A percentile compares a stretch with the other conserved stretches of the same genome.
These are phyloP conservation scores for Ptychadena robeensis DNA, from an alignment of 2,797 vertebrate species.

Conservation along the genomic window DNA sequence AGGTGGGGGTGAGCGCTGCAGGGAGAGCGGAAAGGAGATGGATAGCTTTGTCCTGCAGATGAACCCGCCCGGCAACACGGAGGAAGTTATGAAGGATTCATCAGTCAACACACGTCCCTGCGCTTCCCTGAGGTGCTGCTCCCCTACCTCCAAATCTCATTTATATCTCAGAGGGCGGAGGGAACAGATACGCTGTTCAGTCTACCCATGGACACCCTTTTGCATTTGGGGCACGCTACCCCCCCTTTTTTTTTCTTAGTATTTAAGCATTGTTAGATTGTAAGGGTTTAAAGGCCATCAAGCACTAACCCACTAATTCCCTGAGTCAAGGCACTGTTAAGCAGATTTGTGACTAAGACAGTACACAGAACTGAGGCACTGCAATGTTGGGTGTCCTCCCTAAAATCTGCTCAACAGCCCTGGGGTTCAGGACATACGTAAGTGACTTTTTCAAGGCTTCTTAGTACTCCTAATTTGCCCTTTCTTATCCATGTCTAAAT, in stretches of 20 bases:
- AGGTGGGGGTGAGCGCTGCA: constrained; percentile 56
- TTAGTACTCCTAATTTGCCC: constrained; percentile 11
- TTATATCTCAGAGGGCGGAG: constrained; percentile 65
- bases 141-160: constrained; percentile 73
- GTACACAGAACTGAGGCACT: constrained; percentile 38
- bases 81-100: constrained; percentile 76
- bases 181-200: constrained; percentile 60
- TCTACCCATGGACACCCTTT: constrained; percentile 54
- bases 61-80: constrained; percentile 75
- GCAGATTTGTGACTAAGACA: constrained; percentile 48
- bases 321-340: constrained; percentile 42
- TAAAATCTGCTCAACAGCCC: constrained; percentile 44
- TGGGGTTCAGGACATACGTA: constrained; percentile 35
- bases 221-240: constrained; percentile 51
- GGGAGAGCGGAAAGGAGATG: constrained; percentile 66
- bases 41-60: constrained; percentile 74
- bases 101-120: constrained; percentile 72
- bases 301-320: constrained; percentile 38
- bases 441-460: constrained; percentile 37
- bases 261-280: constrained; percentile 53
- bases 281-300: constrained; percentile 39
- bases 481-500: constrained; percentile 11
- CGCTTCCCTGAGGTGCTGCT: constrained; percentile 63
- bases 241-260: constrained; percentile 46
- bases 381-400: constrained; percentile 41